Percentiles rank a stretch among this genome's conserved stretches.
Conservation (phyloP, 1,140 invertebrate species). For the Anagrus nilaparvatae region DNA sequence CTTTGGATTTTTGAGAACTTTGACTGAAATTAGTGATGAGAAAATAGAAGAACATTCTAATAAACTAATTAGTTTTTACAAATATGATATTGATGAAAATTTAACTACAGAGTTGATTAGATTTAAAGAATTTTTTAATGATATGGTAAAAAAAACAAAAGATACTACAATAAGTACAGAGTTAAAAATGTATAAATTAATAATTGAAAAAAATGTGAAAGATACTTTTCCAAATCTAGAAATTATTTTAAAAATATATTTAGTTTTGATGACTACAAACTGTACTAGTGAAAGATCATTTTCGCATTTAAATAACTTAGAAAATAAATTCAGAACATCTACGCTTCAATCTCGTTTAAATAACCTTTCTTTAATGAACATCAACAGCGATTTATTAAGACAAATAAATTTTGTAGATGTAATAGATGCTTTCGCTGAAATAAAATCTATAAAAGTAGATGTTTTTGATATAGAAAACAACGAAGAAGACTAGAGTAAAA, state of each 20-base stretch:
- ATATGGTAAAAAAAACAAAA: neutral
- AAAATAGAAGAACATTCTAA: neutral
- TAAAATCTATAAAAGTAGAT: too few relatives aligned
- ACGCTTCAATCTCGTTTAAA: constrained; percentile 3
- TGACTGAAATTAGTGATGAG: neutral
- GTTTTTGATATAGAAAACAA: too few relatives aligned
- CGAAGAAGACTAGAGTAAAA: too few relatives aligned
- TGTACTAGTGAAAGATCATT: constrained; percentile 8
- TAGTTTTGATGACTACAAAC: constrained; percentile 6
- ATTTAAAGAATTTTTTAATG: constrained; percentile 1
- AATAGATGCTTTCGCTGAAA: neutral
- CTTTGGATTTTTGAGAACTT: constrained; percentile 3
- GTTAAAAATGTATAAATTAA: neutral
- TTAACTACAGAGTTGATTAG: neutral
- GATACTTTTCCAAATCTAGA: constrained; percentile 10
- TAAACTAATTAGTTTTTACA: neutral
- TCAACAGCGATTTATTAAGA: neutral
- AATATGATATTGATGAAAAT: neutral
- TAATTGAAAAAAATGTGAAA: constrained; percentile 4
- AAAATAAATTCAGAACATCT: neutral
- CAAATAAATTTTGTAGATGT: neutral
- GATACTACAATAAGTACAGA: neutral
- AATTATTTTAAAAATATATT: constrained; percentile 7
- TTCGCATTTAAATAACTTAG: constrained; percentile 3
- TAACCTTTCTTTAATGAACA: constrained; percentile 1